Percentiles rank a stretch among this genome's conserved stretches.
Conservation (phyloP, 2,113 vertebrate genomes). For the Pachypanchax playfairii region DNA sequence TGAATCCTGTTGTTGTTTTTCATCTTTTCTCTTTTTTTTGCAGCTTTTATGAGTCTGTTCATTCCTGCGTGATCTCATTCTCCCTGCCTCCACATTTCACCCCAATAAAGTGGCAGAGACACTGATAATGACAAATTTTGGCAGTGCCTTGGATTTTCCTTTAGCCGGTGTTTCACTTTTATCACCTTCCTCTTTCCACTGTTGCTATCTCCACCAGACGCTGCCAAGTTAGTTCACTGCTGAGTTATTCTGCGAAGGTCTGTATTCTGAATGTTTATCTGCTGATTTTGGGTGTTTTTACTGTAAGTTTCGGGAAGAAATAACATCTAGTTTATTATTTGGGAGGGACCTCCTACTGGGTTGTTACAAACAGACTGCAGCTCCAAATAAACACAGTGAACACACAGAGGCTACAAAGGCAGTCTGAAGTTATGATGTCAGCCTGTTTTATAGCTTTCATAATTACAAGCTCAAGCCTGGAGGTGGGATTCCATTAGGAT, state of each 20-base stretch:
- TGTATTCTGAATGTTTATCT: neutral
- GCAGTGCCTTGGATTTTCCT: constrained; percentile 2
- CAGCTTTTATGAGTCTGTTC: neutral
- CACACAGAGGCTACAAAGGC: constrained; percentile 29
- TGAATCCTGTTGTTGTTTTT: neutral
- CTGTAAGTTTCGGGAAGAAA: neutral
- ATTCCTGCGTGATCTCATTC: constrained; percentile 16
- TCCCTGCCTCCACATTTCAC: constrained; percentile 16
- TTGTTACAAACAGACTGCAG: constrained; percentile 23
- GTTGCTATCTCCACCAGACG: constrained; percentile 10
- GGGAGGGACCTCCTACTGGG: neutral
- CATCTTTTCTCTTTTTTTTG: constrained; percentile 4
- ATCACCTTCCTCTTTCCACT: constrained; percentile 7
- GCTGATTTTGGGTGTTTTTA: constrained; percentile 4
- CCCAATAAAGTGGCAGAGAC: constrained; percentile 11
- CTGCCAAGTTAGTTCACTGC: constrained; percentile 23
- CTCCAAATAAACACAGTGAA: constrained; percentile 9
- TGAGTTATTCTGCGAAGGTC: constrained; percentile 25
- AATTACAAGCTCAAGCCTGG: constrained; percentile 62
- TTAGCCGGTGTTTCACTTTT: constrained; percentile 13
- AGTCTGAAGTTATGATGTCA: constrained; percentile 67
- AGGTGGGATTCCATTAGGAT: too few species aligned
- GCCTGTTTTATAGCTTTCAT: constrained; percentile 66
- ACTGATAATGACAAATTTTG: constrained; percentile 13
- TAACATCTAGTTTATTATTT: constrained; percentile 1